phyloP scores from a whole-genome alignment of 2,797 vertebrate genomes.

The Spatula versicolor region DNA sequence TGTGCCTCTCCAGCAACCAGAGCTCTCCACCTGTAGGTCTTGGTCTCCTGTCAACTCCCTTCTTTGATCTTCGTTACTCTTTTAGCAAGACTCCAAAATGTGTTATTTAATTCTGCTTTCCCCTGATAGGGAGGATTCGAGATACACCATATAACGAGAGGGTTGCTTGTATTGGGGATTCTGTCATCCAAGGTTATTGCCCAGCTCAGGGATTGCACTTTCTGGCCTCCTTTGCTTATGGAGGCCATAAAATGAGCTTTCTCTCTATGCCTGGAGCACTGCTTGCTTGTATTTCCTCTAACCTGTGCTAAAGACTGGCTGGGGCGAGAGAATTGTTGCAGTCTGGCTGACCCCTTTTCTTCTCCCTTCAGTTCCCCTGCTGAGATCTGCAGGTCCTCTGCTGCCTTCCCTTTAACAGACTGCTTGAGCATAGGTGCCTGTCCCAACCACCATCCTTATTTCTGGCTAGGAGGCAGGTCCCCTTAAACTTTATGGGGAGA shows the following conservation, averaged over 20 bases:
- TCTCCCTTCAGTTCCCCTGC: accelerated
- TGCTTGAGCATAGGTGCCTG: neutral
- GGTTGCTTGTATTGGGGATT: neutral
- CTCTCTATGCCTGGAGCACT: neutral
- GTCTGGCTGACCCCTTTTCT: neutral
- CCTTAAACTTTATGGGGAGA: neutral
- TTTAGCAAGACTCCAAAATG: neutral
- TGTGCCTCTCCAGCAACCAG: neutral
- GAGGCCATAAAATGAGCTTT: neutral
- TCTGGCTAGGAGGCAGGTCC: neutral
- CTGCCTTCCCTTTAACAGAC: neutral
- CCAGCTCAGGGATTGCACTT: neutral
- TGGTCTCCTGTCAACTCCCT: neutral
- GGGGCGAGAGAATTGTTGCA: accelerated
- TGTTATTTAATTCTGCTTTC: neutral
- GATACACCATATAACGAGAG: accelerated
- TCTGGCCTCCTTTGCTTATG: neutral
- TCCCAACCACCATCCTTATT: neutral
- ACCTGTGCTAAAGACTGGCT: neutral
- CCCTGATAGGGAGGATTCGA: accelerated
- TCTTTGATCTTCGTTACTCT: neutral
- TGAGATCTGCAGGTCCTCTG: neutral
- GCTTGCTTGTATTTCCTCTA: neutral
- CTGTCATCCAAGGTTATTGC: neutral
- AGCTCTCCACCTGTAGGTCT: neutral